Evolutionary conservation across 2,113 vertebrate genomes (phyloP).

Genomic region (Xyliphius kryptos): DNA sequence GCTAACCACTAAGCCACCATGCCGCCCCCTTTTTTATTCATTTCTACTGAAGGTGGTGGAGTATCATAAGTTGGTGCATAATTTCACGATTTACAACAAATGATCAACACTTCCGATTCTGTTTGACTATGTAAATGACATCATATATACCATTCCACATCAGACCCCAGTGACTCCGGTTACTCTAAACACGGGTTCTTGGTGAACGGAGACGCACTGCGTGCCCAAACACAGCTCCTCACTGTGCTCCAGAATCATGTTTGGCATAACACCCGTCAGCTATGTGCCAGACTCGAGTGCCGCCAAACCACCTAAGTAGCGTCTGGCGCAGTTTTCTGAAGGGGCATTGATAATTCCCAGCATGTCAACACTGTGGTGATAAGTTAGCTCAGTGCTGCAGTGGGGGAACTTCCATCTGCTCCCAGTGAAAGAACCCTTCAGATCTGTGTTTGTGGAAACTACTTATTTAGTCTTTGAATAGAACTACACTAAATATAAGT

Average conservation of each 20-base stretch:
- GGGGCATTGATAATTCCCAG: not conserved
- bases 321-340: not conserved
- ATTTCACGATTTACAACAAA: not conserved
- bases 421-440: not conserved
- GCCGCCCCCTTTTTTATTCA: no score
- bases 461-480: not conserved
- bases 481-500: no score
- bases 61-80: not conserved
- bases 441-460: not conserved
- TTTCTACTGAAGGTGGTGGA: not conserved
- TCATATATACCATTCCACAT: not conserved
- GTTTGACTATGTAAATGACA: not conserved
- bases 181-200: not conserved
- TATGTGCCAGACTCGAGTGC: constrained; percentile 6
- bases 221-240: constrained; percentile 13
- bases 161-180: not conserved
- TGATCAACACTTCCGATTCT: not conserved
- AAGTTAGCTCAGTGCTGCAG: not conserved
- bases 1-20: no score
- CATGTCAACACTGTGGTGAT: not conserved
- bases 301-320: constrained; percentile 2
- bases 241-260: not conserved
- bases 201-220: not conserved
- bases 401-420: not conserved
- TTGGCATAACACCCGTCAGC: not conserved